Evolutionary conservation across 2,888 invertebrate genomes (phyloP).

Genomic region (Melieria omissa): DNA sequence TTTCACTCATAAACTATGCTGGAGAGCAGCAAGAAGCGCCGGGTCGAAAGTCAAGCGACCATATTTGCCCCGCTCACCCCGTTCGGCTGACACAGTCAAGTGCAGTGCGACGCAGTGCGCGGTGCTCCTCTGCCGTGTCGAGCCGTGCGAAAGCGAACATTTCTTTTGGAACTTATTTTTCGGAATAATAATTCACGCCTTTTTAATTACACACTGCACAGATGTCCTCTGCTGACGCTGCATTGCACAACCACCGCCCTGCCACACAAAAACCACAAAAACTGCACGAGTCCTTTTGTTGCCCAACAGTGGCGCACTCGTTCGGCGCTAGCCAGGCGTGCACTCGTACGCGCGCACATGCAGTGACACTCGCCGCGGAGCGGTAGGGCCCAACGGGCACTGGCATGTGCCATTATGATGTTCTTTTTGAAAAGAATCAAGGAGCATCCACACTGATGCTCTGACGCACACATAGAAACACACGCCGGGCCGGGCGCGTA

Average conservation of each 20-base stretch:
- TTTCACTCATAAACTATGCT: conserved; percentile 6
- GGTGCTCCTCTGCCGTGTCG: background rate
- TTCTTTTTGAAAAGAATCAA: conserved; percentile 4
- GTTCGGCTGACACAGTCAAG: background rate
- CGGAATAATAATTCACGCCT: conserved; percentile 51
- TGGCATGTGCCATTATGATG: background rate
- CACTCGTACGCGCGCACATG: no score
- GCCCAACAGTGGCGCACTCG: no score
- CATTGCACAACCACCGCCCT: conserved; percentile 3
- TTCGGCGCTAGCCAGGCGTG: no score
- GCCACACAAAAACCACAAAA: conserved; percentile 8
- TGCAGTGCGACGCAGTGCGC: background rate
- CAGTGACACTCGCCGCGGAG: no score
- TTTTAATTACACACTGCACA: conserved; percentile 48
- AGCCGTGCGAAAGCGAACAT: background rate
- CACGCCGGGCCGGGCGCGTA: background rate
- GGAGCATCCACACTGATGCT: background rate
- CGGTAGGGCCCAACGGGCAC: no score
- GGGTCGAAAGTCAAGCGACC: background rate
- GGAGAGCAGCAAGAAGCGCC: background rate
- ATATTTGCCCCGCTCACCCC: background rate
- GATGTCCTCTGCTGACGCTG: conserved; percentile 39
- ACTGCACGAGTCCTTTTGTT: conserved; percentile 16
- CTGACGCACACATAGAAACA: no score
- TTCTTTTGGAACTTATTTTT: conserved; percentile 46